phyloP scores from a whole-genome alignment of 2,113 vertebrate genomes.

The Agapornis roseicollis region DNA sequence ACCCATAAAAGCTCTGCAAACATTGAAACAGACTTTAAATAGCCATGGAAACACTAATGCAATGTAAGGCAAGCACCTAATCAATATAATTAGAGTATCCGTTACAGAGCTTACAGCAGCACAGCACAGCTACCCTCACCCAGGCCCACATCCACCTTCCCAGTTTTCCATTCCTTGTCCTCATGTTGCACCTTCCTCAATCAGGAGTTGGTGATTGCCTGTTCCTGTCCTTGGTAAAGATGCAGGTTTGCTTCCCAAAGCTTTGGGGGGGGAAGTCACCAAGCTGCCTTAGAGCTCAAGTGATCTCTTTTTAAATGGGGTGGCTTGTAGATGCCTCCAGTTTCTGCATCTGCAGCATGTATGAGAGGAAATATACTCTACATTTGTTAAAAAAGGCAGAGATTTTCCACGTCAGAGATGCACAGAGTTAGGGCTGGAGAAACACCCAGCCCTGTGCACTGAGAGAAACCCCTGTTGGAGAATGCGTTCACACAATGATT shows the following conservation, averaged over 20 bases:
- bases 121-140: not conserved
- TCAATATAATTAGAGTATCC: constrained; percentile 66
- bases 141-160: not conserved
- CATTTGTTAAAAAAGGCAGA: not conserved
- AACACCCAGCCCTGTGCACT: fast-evolving
- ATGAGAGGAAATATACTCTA: not conserved
- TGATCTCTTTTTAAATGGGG: not conserved
- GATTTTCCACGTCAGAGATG: not conserved
- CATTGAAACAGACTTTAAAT: constrained; percentile 70
- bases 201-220: not conserved
- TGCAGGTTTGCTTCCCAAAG: not conserved
- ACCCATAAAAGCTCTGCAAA: constrained; percentile 66
- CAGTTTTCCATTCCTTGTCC: not conserved
- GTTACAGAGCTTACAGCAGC: not conserved
- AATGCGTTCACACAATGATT: not conserved
- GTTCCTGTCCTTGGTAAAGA: not conserved
- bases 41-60: constrained; percentile 60
- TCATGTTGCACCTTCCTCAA: not conserved
- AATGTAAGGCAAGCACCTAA: constrained; percentile 58
- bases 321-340: not conserved
- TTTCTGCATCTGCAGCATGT: not conserved
- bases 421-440: not conserved
- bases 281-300: not conserved
- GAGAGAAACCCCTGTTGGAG: fast-evolving
- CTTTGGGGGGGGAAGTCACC: not conserved